These are phyloP conservation scores for Typhlichthys subterraneus DNA, from an alignment of 2,797 vertebrate genomes.

Conservation along the genomic window DNA sequence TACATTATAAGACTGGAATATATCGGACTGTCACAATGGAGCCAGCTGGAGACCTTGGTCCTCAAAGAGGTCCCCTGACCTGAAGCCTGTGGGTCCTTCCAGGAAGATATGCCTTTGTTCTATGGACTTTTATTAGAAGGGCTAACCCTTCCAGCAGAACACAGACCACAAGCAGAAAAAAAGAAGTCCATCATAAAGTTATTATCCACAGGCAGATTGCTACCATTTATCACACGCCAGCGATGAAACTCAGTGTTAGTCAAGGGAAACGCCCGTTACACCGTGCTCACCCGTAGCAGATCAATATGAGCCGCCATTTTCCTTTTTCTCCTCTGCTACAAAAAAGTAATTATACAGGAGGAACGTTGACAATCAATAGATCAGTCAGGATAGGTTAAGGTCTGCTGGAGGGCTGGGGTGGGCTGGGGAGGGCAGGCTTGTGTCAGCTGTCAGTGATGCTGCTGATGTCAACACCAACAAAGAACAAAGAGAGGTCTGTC, in stretches of 20 bases:
- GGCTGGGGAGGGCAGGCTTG: slow-evolving; percentile 52
- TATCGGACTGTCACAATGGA: no score
- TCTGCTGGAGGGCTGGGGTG: slow-evolving; percentile 53
- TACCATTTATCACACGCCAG: slow-evolving; percentile 92
- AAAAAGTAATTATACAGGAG: slow-evolving; percentile 96
- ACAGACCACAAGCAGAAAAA: slow-evolving; percentile 76
- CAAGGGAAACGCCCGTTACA: slow-evolving; percentile 90
- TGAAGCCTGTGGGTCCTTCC: slow-evolving; percentile 24
- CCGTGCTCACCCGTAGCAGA: slow-evolving; percentile 75
- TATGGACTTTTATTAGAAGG: slow-evolving; percentile 72
- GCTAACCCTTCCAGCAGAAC: slow-evolving; percentile 71
- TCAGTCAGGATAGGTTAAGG: slow-evolving; percentile 81
- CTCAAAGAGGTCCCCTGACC: slow-evolving; percentile 47
- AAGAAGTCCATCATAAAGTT: slow-evolving; percentile 93
- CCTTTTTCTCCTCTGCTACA: slow-evolving; percentile 58
- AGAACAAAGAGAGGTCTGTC: slow-evolving; percentile 61
- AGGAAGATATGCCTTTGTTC: slow-evolving; percentile 28
- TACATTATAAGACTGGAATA: no score
- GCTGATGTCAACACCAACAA: slow-evolving; percentile 58
- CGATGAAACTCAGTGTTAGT: slow-evolving; percentile 91
- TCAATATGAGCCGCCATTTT: slow-evolving; percentile 88
- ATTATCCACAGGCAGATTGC: slow-evolving; percentile 86
- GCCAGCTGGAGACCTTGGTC: slow-evolving; percentile 31
- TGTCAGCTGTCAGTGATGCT: slow-evolving; percentile 76
- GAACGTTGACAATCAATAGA: slow-evolving; percentile 94